Base-by-base conservation (phyloP, 2,113 vertebrate species). In the Cromileptes altivelis region DNA sequence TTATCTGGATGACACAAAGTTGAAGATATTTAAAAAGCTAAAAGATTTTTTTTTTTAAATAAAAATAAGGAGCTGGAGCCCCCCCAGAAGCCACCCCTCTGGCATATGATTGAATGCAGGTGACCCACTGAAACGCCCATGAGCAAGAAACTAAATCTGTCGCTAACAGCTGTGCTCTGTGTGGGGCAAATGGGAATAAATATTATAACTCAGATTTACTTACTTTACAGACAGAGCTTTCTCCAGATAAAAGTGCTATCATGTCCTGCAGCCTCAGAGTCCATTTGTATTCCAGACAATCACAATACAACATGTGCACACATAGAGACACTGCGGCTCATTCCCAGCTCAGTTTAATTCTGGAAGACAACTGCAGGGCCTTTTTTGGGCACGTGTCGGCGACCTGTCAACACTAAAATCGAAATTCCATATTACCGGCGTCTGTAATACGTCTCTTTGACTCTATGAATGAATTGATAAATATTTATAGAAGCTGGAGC, bases 401-500 rank as follows among this genome's bases (percentile, higher is more conserved):
- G 68, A 82, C 76, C 84, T 82, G 65, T 71, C 25, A 68, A 45
- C 18, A 45, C 40, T 81, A 62, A 89, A 84, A 78, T 91, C 17
- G 0, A 85, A 86, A 84, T 85, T 88, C 78, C 79, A 70, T 76
- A 81, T 81, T 45, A 57, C 69, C 4, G 2, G 61, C 37, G 30
- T 78, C 85, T 89, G 78, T 68, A 57, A 60, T 62, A 77, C 45
- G 6, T 85, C 62, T 84, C 72, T 77, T 83, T 67, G 70, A 79
- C 87, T 83, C 76, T 77, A 78, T 84, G 88, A 86, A 75, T 71
- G 6, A 84, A 70, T 64, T 75, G 84, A 80, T 91, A 92, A 92
- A 93, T 91, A 93, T 94, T 94, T 94, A 93, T 82, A 91, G 85
- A 79, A 88, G 79, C 82, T 77, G 69, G 47, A 81, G 88, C 88